Evolutionary conservation across 1,140 invertebrate species (phyloP).

Genomic region (Heliconius congener): DNA sequence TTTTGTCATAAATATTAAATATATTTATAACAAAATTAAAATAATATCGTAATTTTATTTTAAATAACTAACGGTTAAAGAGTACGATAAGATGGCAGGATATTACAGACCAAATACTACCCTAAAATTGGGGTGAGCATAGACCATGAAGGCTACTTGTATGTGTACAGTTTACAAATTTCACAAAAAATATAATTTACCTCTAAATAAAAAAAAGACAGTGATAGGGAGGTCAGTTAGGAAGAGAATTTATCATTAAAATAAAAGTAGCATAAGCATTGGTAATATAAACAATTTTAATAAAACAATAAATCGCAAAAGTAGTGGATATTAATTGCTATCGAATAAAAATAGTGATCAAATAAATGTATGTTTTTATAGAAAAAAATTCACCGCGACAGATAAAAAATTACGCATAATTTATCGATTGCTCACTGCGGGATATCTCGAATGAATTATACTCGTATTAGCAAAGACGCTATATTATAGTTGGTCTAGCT

Average conservation of each 20-base stretch:
- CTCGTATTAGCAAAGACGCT: slow-evolving; percentile 20
- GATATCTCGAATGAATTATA: slow-evolving; percentile 44
- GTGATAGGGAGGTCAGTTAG: no score
- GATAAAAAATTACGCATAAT: slow-evolving; percentile 47
- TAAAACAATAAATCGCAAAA: neutral
- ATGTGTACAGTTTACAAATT: neutral
- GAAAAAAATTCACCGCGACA: slow-evolving; percentile 16
- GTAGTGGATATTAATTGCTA: neutral
- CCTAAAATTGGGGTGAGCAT: slow-evolving; percentile 21
- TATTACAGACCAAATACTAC: neutral
- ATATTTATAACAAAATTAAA: no score
- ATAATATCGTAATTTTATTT: neutral
- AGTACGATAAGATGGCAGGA: neutral
- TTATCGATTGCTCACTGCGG: slow-evolving; percentile 52
- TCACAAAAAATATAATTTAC: neutral
- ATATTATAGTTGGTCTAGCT: slow-evolving; percentile 19
- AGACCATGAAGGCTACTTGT: slow-evolving; percentile 14
- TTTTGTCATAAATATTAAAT: no score
- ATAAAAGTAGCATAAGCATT: no score
- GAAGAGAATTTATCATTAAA: no score
- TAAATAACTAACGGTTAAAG: neutral
- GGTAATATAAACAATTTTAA: no score
- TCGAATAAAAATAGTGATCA: neutral
- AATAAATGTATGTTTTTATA: slow-evolving; percentile 8
- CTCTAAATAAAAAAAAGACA: no score